Conservation (phyloP, 2,888 invertebrate genomes). For the Amphimallon solstitiale region DNA sequence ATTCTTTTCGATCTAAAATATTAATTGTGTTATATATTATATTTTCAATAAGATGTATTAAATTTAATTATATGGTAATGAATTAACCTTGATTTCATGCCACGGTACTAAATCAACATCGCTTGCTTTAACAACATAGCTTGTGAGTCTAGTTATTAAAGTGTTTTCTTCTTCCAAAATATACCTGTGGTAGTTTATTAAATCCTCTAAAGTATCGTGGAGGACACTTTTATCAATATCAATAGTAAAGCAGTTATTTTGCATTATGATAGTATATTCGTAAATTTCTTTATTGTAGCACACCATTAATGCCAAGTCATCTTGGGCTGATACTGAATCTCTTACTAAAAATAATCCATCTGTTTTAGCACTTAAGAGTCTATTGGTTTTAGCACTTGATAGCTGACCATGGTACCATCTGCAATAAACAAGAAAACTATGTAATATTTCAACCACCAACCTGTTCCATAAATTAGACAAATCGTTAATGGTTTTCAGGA, state of each 20-base stretch:
- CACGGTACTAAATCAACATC: background rate
- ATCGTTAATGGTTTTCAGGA: too few relatives aligned
- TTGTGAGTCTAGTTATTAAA: background rate
- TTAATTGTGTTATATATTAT: too few relatives aligned
- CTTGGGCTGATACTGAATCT: slow-evolving; percentile 14
- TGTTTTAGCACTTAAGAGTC: background rate
- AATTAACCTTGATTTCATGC: background rate
- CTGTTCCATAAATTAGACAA: too few relatives aligned
- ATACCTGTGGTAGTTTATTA: background rate
- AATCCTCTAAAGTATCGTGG: background rate
- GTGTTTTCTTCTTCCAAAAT: background rate
- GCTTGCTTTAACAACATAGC: slow-evolving; percentile 9
- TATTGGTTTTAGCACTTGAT: background rate
- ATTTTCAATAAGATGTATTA: too few relatives aligned
- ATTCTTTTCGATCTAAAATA: background rate
- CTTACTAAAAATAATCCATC: slow-evolving; percentile 31
- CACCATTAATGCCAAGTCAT: slow-evolving; percentile 15
- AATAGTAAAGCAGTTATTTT: background rate
- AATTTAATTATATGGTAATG: too few relatives aligned
- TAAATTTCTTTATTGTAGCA: background rate
- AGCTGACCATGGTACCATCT: slow-evolving; percentile 32
- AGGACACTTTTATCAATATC: background rate
- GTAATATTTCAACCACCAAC: too few relatives aligned
- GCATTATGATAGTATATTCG: background rate
- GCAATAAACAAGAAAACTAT: background rate